Evolutionary conservation across 2,797 vertebrate genomes (phyloP), one percentile per base, ranked within the genome.

Genomic region (Catharus ustulatus): DNA sequence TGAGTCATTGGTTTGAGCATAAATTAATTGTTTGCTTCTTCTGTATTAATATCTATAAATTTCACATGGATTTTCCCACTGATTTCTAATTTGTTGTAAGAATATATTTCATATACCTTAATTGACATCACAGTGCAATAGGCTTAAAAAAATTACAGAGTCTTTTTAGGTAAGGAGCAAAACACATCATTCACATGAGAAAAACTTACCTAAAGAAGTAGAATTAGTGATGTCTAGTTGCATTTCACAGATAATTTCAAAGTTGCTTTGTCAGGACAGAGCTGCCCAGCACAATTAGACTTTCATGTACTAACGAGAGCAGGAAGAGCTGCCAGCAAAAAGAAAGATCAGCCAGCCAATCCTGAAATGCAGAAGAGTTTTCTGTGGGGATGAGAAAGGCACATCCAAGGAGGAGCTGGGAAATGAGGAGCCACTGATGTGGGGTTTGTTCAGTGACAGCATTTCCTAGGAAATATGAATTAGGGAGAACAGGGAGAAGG

Each of bases 231-330:
- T 51, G 36, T 21, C 49, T 74, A n/a, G 7, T 34, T 51, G 79
- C 21, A 21, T 74, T 93, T 83, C 66, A 80, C 3, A 0, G n/a
- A 19, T n/a, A 69, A 89, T 91, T 93, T 89, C 54, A 72, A 34
- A 89, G 54, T 8, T 83, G 42, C 54, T 87, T 90, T 93, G 84
- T 76, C 75, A 92, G 88, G 86, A 36, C 63, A 77, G 78, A 72
- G 38, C 86, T 85, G 64, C 81, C 52, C 92, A 77, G 75, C 49
- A 72, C 84, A 94, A 95, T 87, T 83, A 95, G 67, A 71, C 40
- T 87, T 87, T 64, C 81, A 61, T 13, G 42, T 78, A 49, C 87
- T 91, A 93, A 90, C 0, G 1, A 90, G 75, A 82, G 61, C 72
- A 64, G 71, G 66, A 88, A 78, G 29, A 58, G 59, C 67, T 84